phyloP scores from a whole-genome alignment of 2,113 vertebrate species.

The Actenoides hombroni region DNA sequence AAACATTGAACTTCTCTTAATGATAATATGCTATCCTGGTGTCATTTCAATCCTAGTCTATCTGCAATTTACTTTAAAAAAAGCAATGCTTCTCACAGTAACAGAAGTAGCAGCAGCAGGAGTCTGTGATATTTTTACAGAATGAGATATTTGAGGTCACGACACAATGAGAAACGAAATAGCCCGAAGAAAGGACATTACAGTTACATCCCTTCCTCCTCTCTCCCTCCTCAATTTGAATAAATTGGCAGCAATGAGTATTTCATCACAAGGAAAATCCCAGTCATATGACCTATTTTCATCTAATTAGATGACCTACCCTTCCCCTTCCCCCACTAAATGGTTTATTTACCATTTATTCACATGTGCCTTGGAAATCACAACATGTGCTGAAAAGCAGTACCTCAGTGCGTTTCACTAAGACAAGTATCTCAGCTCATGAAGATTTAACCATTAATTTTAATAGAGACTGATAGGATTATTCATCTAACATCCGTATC shows the following conservation, averaged over 20 bases:
- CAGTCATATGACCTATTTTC: background rate
- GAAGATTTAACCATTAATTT: background rate
- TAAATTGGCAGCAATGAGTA: background rate
- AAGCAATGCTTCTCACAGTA: background rate
- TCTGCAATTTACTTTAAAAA: background rate
- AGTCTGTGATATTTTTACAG: background rate
- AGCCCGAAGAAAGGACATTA: background rate
- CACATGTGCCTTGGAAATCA: background rate
- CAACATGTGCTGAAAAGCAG: background rate
- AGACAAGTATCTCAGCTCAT: background rate
- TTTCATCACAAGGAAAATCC: background rate
- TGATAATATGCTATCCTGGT: background rate
- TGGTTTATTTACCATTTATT: background rate
- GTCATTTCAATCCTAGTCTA: background rate
- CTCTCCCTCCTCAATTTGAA: background rate
- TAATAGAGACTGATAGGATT: background rate
- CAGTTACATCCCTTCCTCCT: background rate
- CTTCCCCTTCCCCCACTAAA: background rate
- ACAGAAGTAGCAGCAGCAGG: background rate
- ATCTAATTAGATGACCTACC: background rate
- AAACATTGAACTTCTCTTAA: background rate
- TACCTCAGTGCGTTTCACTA: background rate
- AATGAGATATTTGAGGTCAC: background rate
- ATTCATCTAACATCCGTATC: background rate
- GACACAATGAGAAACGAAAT: constrained; percentile 1